These are phyloP conservation scores for Balanococcus diminutus DNA, from an alignment of 2,888 invertebrate genomes.

Conservation along the genomic window DNA sequence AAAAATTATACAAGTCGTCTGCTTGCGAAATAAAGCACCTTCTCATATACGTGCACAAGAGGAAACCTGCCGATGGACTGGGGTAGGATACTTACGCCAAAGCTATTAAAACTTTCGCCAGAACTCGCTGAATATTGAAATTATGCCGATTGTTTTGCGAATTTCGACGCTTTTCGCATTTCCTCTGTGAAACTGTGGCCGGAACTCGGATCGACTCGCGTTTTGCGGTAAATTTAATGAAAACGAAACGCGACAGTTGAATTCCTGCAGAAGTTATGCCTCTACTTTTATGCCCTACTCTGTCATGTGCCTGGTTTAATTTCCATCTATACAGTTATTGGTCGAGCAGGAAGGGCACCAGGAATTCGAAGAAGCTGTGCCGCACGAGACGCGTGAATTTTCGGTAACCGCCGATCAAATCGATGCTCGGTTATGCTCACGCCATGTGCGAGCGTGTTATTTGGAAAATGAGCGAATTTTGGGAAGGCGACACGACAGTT, in stretches of 20 bases:
- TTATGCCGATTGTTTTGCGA: not conserved
- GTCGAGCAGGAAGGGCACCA: too few relatives aligned
- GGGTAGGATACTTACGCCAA: not conserved
- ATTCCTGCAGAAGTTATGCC: too few relatives aligned
- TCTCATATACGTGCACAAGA: not conserved
- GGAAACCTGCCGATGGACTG: too few relatives aligned
- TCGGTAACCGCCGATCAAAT: not conserved
- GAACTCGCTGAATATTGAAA: not conserved
- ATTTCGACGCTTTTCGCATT: not conserved
- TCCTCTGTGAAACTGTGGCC: too few relatives aligned
- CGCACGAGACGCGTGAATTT: not conserved
- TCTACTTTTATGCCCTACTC: too few relatives aligned
- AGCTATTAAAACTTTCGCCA: not conserved
- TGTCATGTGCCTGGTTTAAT: too few relatives aligned
- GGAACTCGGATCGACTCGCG: not conserved
- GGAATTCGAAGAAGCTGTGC: too few relatives aligned
- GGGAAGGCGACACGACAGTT: not conserved
- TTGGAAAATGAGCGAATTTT: not conserved
- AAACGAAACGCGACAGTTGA: not conserved
- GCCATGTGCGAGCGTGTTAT: not conserved
- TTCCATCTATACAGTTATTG: too few relatives aligned
- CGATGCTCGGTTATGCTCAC: not conserved
- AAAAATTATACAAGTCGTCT: not conserved
- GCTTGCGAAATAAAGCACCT: not conserved
- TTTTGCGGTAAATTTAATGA: not conserved